A percentile compares a stretch with the other conserved stretches of the same genome.
Conservation (phyloP, 2,113 vertebrate genomes). For the Platichthys stellatus region DNA sequence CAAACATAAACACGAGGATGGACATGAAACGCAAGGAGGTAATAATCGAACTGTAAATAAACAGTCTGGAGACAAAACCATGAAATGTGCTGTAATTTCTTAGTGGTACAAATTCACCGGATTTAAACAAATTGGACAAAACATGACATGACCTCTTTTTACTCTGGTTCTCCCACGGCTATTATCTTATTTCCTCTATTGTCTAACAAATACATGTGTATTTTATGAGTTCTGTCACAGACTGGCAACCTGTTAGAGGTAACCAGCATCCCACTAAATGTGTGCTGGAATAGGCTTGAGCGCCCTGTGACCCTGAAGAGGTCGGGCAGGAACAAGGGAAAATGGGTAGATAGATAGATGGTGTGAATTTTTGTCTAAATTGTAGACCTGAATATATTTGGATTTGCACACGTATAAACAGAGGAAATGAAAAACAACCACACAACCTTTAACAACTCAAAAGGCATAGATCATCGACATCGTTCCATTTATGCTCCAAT, state of each 20-base stretch:
- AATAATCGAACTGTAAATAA: no score
- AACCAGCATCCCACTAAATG: neutral
- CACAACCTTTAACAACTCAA: slow-evolving; percentile 8
- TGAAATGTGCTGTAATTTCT: no score
- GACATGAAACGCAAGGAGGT: no score
- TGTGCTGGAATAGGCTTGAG: neutral
- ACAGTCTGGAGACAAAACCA: no score
- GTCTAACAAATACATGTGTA: neutral
- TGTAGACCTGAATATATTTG: neutral
- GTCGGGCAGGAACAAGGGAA: neutral
- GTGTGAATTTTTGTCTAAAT: neutral
- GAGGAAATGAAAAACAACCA: slow-evolving; percentile 15
- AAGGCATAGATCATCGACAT: neutral
- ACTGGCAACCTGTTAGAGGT: neutral
- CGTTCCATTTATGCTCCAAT: neutral
- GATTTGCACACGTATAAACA: neutral
- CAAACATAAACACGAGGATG: no score
- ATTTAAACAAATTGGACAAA: neutral
- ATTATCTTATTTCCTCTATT: neutral
- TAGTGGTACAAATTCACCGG: neutral
- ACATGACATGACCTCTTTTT: neutral
- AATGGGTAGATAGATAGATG: neutral
- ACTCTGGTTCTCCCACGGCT: neutral
- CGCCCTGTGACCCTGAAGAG: neutral
- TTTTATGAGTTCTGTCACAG: neutral